Conservation (phyloP, 2,797 vertebrate genomes). For the Lepidocolaptes lacrymiger region DNA sequence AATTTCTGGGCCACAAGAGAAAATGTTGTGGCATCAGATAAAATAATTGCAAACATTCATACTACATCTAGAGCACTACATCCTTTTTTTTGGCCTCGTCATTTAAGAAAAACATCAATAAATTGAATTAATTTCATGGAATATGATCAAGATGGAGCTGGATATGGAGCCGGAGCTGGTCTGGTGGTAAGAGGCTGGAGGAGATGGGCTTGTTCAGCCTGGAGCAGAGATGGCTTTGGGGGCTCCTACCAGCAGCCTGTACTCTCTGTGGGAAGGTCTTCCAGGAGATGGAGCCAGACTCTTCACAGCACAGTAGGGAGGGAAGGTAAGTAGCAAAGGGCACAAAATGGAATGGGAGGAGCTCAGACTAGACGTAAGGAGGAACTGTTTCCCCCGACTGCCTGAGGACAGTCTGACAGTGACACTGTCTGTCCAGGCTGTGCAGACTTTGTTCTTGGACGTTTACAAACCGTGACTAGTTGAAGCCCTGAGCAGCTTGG, state of each 20-base stretch:
- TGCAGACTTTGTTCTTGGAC: neutral
- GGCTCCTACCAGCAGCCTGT: neutral
- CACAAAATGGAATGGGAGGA: neutral
- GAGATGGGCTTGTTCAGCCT: neutral
- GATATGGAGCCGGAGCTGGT: neutral
- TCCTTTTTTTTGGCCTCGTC: neutral
- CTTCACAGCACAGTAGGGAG: neutral
- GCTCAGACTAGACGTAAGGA: neutral
- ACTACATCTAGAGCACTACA: neutral
- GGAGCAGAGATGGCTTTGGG: neutral
- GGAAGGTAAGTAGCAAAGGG: neutral
- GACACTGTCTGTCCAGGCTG: neutral
- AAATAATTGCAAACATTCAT: conserved; percentile 9
- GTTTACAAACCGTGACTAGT: rapidly evolving
- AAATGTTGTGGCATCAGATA: neutral
- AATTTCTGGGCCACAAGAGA: neutral
- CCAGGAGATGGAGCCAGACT: rapidly evolving
- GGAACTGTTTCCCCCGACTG: neutral
- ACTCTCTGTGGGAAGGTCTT: neutral
- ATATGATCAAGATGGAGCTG: neutral
- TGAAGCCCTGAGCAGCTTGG: neutral
- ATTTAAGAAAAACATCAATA: neutral
- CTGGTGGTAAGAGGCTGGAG: neutral
- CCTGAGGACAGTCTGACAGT: neutral
- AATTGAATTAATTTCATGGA: neutral